Evolutionary conservation across 1,140 invertebrate species (phyloP).

Genomic region (Scaptomyza graminum): DNA sequence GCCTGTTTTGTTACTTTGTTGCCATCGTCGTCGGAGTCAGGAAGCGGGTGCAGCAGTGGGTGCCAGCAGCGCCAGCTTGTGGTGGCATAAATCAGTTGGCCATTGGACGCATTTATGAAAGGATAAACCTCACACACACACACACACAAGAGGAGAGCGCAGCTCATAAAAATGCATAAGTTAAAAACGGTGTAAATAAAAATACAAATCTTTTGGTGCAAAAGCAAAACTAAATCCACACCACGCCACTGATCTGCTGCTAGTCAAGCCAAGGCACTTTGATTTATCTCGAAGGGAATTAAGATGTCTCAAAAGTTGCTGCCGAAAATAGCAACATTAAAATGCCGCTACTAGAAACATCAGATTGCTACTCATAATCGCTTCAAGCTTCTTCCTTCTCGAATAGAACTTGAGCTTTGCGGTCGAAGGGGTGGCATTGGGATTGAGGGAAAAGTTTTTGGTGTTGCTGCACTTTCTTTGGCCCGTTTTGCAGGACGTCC

Average conservation of each 20-base stretch:
- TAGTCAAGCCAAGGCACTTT: slow-evolving; percentile 39
- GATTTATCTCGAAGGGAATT: slow-evolving; percentile 79
- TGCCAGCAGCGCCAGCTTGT: slow-evolving; percentile 62
- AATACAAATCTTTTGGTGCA: slow-evolving; percentile 63
- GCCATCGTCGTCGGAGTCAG: slow-evolving; percentile 53
- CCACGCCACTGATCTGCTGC: slow-evolving; percentile 12
- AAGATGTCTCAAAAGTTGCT: slow-evolving; percentile 80
- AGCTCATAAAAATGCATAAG: slow-evolving; percentile 74
- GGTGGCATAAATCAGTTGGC: slow-evolving; percentile 79
- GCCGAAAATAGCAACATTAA: too few species aligned
- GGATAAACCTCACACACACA: slow-evolving; percentile 64
- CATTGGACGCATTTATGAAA: slow-evolving; percentile 78
- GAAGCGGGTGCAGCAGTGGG: slow-evolving; percentile 37
- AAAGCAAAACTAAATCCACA: not conserved
- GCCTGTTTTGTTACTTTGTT: slow-evolving; percentile 74
- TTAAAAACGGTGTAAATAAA: slow-evolving; percentile 68
- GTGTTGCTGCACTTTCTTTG: slow-evolving; percentile 59
- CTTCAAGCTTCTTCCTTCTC: slow-evolving; percentile 60
- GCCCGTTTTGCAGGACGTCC: slow-evolving; percentile 56
- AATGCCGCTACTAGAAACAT: slow-evolving; percentile 56
- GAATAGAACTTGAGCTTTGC: slow-evolving; percentile 44
- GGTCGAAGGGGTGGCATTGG: slow-evolving; percentile 12
- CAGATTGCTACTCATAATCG: slow-evolving; percentile 65
- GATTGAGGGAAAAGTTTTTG: slow-evolving; percentile 50
- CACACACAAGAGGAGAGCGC: slow-evolving; percentile 10